Evolutionary conservation across 2,797 vertebrate species (phyloP), one percentile per base, ranked within the genome.

Genomic region (Rhynchonycteris naso): DNA sequence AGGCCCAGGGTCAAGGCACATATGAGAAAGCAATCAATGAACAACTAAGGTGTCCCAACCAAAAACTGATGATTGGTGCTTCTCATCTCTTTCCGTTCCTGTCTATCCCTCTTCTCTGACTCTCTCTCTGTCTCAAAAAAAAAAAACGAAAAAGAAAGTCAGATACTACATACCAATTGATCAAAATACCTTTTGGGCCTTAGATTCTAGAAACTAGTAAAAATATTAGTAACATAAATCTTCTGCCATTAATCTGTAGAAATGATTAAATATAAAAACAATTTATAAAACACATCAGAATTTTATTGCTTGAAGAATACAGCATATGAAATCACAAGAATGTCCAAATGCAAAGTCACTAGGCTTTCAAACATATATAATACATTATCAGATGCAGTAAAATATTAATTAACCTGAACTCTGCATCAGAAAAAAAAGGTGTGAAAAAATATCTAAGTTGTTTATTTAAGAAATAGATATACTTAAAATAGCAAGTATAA

Each of bases 281-380:
- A 97, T 98, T 98, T 98, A 98, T 98, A 98, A 98, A 98, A 99
- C 98, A 99, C 98, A 98, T 98, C 97, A 98, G 97, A 98, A 98
- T 99, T 99, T 99, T 99, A 99, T 99, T 99, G 99, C 99, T 99
- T 98, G 98, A 99, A 99, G 99, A 99, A 99, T 99, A 99, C 99
- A 99, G 98, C 98, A 99, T 99, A 98, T 98, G 98, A 99, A 99
- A 99, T 98, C 98, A 99, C 98, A 99, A 99, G 98, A 98, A 98
- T 98, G 98, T 98, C 98, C 98, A 99, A 99, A 99, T 98, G 98
- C 99, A 98, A 98, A 97, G 97, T 99, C 98, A 99, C 98, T 98
- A 98, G 97, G 98, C 98, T 98, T 98, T 98, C 98, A 99, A 99
- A 98, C 98, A 98, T 98, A 98, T 98, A 98, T 98, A 98, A 98